A percentile compares a stretch with the other conserved stretches of the same genome.
Evolutionary conservation across 1,140 invertebrate species (phyloP).

Genomic region (Apis mellifera): Amel_HAv3.1 CM009931.2:8767001-8767500

Average conservation of each 20-base stretch:
- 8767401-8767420: constrained; percentile 51
- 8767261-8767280: constrained; percentile 21
- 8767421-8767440: constrained; percentile 22
- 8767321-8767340: constrained; percentile 57
- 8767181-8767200: background rate
- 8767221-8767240: no score
- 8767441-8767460: constrained; percentile 19
- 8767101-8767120: background rate
- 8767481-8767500: background rate
- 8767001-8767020: background rate
- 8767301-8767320: constrained; percentile 17
- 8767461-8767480: constrained; percentile 21
- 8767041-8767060: background rate
- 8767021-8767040: background rate
- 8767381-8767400: constrained; percentile 66
- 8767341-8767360: constrained; percentile 72
- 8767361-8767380: constrained; percentile 71
- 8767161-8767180: background rate
- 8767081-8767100: background rate
- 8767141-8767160: background rate
- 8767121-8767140: background rate
- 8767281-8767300: constrained; percentile 52
- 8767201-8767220: background rate
- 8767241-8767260: background rate
- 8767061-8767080: no score